Evolutionary conservation across 2,113 vertebrate species (phyloP).

Genomic region (Xenopus laevis): DNA sequence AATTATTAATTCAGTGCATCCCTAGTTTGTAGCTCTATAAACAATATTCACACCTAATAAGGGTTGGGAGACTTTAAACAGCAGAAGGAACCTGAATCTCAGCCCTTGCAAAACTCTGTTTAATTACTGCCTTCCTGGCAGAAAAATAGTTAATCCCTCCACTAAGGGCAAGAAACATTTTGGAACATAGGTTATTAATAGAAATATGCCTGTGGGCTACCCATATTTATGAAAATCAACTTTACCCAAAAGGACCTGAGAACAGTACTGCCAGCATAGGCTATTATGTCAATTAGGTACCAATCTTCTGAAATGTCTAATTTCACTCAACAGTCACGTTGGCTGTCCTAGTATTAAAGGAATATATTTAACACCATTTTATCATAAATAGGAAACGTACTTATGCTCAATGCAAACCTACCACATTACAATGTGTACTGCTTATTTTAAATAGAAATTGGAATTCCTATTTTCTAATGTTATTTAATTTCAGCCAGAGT

Average conservation of each 20-base stretch:
- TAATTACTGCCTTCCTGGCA: not conserved
- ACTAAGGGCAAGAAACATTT: not conserved
- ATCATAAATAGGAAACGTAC: too few species aligned
- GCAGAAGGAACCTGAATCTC: not conserved
- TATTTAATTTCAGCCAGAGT: too few species aligned
- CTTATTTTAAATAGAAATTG: too few species aligned
- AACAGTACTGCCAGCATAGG: not conserved
- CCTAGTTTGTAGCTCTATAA: too few species aligned
- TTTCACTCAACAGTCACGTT: not conserved
- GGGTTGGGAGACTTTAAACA: not conserved
- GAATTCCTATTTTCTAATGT: too few species aligned
- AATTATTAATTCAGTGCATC: too few species aligned
- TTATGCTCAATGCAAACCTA: too few species aligned
- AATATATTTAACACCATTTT: too few species aligned
- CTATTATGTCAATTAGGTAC: not conserved
- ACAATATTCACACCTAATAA: not conserved
- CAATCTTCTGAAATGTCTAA: not conserved
- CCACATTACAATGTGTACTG: too few species aligned
- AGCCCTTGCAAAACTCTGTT: not conserved
- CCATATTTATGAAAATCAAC: slow-evolving; percentile 3
- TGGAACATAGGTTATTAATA: not conserved
- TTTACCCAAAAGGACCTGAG: not conserved
- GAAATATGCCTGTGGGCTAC: not conserved
- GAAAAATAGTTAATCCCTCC: not conserved
- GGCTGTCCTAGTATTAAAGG: too few species aligned